phyloP scores from a whole-genome alignment of 37 sponge, comb jelly and placozoan genomes.

The Mnemiopsis leidyi region DNA sequence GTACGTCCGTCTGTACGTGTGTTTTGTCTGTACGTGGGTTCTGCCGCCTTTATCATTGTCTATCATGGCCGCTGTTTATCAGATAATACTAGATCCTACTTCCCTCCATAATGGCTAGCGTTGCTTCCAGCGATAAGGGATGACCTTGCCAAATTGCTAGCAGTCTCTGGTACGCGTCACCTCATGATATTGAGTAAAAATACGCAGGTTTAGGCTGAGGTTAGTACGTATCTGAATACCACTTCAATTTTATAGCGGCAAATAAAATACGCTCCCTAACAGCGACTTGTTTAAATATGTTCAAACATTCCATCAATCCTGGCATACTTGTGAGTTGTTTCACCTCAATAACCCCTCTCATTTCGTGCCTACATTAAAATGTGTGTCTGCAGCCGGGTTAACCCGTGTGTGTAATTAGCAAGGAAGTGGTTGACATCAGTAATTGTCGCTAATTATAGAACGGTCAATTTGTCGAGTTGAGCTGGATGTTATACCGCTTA shows the following conservation, averaged over 20 bases:
- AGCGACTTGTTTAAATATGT: not conserved
- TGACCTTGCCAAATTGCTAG: not conserved
- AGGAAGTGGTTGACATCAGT: not conserved
- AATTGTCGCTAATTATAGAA: not conserved
- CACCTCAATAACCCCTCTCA: not conserved
- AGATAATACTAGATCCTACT: too few relatives aligned
- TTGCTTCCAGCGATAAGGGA: not conserved
- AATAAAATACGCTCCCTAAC: not conserved
- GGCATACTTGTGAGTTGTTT: not conserved
- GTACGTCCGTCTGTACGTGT: too few relatives aligned
- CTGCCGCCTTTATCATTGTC: too few relatives aligned
- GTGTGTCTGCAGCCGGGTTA: not conserved
- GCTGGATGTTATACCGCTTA: not conserved
- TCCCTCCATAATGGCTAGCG: too few relatives aligned
- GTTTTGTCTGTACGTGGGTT: too few relatives aligned
- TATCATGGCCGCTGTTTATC: too few relatives aligned
- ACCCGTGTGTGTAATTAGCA: not conserved
- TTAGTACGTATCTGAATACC: too few relatives aligned
- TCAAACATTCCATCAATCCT: not conserved
- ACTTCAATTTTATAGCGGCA: not conserved
- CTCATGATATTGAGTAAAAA: too few relatives aligned
- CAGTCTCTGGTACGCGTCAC: not conserved
- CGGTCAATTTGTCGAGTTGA: not conserved
- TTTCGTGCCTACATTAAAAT: not conserved
- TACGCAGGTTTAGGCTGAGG: too few relatives aligned